Evolutionary conservation across 2,888 invertebrate genomes (phyloP).

Genomic region (Eledona agricola): DNA sequence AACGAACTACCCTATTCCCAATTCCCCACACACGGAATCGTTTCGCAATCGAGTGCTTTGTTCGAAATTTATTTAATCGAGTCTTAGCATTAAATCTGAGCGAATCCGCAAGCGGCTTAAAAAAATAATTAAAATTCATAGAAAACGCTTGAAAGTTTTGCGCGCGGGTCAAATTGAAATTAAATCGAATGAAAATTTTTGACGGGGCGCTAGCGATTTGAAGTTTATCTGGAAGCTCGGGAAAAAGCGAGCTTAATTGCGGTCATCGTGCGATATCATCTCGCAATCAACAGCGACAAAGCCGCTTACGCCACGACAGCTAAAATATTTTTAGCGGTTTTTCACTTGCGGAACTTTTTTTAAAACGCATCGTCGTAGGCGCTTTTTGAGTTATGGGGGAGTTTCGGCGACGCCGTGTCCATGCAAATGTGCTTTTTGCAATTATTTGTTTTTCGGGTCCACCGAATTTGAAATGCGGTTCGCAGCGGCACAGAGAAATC

Average conservation of each 20-base stretch:
- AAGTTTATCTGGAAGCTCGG: conserved; percentile 12
- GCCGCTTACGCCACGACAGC: conserved; percentile 25
- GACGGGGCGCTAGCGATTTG: conserved; percentile 9
- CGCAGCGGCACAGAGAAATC: conserved; percentile 16
- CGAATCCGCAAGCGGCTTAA: conserved; percentile 10
- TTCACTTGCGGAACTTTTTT: conserved; percentile 17
- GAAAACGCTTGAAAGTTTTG: conserved; percentile 8
- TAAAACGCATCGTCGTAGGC: conserved; percentile 24
- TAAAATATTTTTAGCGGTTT: conserved; percentile 28
- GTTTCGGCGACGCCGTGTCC: conserved; percentile 5
- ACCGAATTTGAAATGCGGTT: conserved; percentile 6
- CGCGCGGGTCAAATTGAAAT: not conserved
- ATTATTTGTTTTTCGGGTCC: conserved; percentile 19
- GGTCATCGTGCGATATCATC: conserved; percentile 30
- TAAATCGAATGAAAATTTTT: conserved; percentile 20
- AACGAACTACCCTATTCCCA: no score
- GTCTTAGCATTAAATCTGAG: conserved; percentile 4
- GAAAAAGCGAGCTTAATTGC: conserved; percentile 25
- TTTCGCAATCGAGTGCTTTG: conserved; percentile 28
- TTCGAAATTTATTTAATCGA: no score
- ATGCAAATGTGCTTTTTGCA: conserved; percentile 26
- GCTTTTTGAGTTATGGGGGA: conserved; percentile 24
- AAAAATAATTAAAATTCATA: conserved; percentile 27
- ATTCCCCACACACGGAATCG: no score
- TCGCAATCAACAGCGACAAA: conserved; percentile 28